A percentile compares a stretch with the other conserved stretches of the same genome.
These are phyloP conservation scores for Pteromalus puparum DNA, from an alignment of 1,140 invertebrate species.

Conservation along the genomic window DNA sequence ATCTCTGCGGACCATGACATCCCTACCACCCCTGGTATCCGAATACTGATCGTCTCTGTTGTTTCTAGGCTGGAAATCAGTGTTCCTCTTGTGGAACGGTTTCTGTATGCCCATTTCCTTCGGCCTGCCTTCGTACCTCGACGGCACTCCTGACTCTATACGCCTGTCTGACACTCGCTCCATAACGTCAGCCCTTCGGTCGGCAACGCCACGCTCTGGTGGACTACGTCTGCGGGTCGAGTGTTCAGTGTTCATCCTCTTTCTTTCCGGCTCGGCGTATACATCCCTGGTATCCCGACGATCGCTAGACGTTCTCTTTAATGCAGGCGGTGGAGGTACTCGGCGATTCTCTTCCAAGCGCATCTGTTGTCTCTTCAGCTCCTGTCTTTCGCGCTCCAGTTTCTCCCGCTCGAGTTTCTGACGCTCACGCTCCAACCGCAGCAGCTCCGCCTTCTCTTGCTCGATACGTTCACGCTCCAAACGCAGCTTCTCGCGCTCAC, in stretches of 20 bases:
- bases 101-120: conserved; percentile 71
- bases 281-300: conserved; percentile 69
- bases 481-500: conserved; percentile 85
- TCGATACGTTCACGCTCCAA: conserved; percentile 86
- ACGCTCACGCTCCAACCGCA: conserved; percentile 87
- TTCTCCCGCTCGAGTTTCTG: conserved; percentile 89
- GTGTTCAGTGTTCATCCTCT: conserved; percentile 62
- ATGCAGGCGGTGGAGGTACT: conserved; percentile 68
- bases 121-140: conserved; percentile 70
- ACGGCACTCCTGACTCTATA: conserved; percentile 64
- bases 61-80: conserved; percentile 69
- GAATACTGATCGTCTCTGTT: conserved; percentile 70
- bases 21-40: conserved; percentile 66
- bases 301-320: conserved; percentile 69
- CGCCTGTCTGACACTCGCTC: conserved; percentile 70
- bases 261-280: conserved; percentile 69
- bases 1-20: conserved; percentile 68
- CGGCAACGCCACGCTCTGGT: conserved; percentile 61
- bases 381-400: conserved; percentile 87
- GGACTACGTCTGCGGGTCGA: conserved; percentile 43
- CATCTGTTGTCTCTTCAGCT: conserved; percentile 86
- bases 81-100: conserved; percentile 67
- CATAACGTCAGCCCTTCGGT: conserved; percentile 67
- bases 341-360: conserved; percentile 71
- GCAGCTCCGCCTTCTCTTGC: conserved; percentile 86